phyloP scores from a whole-genome alignment of 2,113 vertebrate genomes.

The Micromys minutus region DNA sequence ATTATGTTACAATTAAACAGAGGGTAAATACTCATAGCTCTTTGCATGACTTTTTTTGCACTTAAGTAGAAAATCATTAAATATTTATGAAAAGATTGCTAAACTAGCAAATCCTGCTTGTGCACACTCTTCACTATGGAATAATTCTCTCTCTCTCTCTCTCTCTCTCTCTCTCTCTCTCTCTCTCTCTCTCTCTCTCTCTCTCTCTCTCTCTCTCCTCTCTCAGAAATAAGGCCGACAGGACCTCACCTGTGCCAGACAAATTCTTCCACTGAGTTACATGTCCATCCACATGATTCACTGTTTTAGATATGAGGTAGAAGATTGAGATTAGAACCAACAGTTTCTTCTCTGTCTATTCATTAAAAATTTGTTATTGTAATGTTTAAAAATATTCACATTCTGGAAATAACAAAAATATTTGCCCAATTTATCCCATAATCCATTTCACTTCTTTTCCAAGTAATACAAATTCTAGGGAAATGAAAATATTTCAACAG shows the following conservation, averaged over 20 bases:
- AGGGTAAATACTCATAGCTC: background rate
- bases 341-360: background rate
- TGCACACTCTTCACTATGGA: background rate
- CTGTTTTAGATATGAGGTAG: background rate
- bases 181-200: no score
- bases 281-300: background rate
- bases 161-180: no score
- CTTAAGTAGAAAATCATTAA: background rate
- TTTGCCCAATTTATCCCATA: background rate
- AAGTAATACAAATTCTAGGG: background rate
- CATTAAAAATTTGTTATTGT: background rate
- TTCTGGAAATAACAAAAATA: background rate
- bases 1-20: background rate
- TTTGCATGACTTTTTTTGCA: background rate
- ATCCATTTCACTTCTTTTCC: background rate
- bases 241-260: no score
- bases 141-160: background rate
- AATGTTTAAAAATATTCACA: slow-evolving; percentile 25
- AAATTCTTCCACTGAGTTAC: background rate
- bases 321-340: background rate
- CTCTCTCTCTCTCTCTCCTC: background rate
- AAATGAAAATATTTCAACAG: slow-evolving; percentile 5
- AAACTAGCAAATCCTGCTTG: background rate
- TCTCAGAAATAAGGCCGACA: background rate
- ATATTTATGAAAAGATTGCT: background rate